phyloP scores from a whole-genome alignment of 2,888 invertebrate species.

The Eupithecia subumbrata region DNA sequence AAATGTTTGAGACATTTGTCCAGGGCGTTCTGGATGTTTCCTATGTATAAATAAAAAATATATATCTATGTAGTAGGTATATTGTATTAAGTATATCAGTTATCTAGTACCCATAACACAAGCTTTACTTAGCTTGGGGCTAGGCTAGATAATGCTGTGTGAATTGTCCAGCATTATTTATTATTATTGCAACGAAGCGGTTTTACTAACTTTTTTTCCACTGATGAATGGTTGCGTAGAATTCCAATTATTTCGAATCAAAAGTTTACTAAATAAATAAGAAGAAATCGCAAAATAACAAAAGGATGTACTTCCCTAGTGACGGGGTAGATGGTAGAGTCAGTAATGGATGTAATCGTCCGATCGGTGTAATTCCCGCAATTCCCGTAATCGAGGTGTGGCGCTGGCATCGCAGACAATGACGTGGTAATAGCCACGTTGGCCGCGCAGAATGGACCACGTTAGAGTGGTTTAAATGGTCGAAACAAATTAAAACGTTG shows the following conservation, averaged over 20 bases:
- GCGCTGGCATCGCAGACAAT: conserved; percentile 42
- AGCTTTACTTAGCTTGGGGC: too few species aligned
- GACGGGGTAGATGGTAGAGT: conserved; percentile 32
- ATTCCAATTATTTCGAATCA: neutral
- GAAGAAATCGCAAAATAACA: conserved; percentile 12
- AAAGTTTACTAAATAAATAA: neutral
- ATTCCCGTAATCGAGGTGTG: conserved; percentile 46
- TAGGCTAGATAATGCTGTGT: too few species aligned
- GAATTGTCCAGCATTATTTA: too few species aligned
- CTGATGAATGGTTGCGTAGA: neutral
- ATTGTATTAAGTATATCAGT: too few species aligned
- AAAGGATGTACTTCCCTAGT: conserved; percentile 22
- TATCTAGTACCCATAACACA: too few species aligned
- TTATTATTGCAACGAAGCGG: neutral
- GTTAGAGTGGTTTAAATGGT: conserved; percentile 39
- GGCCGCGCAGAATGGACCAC: conserved; percentile 35
- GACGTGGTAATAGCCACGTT: conserved; percentile 54
- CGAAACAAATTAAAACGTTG: conserved; percentile 39
- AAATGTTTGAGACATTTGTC: too few species aligned
- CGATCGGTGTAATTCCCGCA: conserved; percentile 43
- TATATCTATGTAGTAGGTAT: too few species aligned
- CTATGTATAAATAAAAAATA: too few species aligned
- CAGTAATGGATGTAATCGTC: conserved; percentile 37
- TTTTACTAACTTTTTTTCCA: neutral
- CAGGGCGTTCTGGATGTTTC: too few species aligned